A percentile compares a stretch with the other conserved stretches of the same genome.
phyloP scores from a whole-genome alignment of 2,113 vertebrate genomes.

The Thermophis baileyi region DNA sequence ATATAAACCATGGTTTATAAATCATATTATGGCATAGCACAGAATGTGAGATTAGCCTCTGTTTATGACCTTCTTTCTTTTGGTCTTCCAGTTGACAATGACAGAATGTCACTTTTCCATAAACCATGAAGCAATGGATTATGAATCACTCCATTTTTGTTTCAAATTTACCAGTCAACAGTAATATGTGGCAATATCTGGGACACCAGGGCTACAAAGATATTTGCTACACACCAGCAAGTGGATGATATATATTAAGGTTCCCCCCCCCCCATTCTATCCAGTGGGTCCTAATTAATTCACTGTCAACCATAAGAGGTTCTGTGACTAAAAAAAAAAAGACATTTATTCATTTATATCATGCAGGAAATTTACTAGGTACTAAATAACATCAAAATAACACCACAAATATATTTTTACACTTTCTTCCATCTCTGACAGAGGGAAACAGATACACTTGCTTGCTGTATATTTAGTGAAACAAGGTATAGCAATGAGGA shows the following conservation, averaged over 20 bases:
- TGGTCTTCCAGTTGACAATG: background rate
- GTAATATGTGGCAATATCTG: background rate
- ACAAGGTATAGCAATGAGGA: background rate
- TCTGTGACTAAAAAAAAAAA: background rate
- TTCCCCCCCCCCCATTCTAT: background rate
- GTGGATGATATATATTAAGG: background rate
- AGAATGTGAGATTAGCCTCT: background rate
- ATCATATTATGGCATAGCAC: background rate
- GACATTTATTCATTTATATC: slow-evolving; percentile 1
- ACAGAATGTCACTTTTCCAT: background rate
- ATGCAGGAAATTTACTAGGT: background rate
- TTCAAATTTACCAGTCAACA: background rate
- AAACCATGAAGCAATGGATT: background rate
- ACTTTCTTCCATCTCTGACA: slow-evolving; percentile 1
- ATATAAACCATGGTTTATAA: background rate
- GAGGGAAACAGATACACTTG: background rate
- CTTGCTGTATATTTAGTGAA: background rate
- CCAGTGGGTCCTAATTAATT: background rate
- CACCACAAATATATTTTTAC: background rate
- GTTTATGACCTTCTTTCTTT: background rate
- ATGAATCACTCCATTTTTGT: background rate
- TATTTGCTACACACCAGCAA: background rate
- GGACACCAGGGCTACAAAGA: background rate
- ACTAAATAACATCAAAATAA: background rate
- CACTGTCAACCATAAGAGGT: background rate